A percentile compares a stretch with the other conserved stretches of the same genome.
Conservation (phyloP, 2,797 vertebrate genomes). For the Platalea minor region DNA sequence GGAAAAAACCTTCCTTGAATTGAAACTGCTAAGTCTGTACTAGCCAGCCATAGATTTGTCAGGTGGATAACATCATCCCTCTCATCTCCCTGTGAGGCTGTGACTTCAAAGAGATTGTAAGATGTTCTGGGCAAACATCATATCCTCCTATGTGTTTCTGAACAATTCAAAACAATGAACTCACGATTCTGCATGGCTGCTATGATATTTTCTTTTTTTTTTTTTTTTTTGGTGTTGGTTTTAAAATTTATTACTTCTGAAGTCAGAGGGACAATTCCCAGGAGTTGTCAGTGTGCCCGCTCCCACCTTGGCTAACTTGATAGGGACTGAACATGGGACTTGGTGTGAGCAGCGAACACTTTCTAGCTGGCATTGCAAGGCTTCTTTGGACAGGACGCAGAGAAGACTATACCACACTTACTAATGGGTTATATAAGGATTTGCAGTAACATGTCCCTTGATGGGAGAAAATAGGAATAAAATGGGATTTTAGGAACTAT, state of each 20-base stretch:
- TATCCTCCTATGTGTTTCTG: not conserved
- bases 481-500: slow-evolving; percentile 26
- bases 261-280: not conserved
- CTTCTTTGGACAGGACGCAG: not conserved
- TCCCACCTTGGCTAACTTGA: not conserved
- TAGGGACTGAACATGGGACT: not conserved
- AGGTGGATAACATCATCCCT: slow-evolving; percentile 21
- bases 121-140: not conserved
- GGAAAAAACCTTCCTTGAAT: not conserved
- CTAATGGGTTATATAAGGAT: slow-evolving; percentile 44
- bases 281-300: not conserved
- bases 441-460: slow-evolving; percentile 2
- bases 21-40: slow-evolving; percentile 22
- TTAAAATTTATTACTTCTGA: not conserved
- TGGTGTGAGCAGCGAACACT: not conserved
- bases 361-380: not conserved
- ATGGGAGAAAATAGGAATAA: slow-evolving; percentile 35
- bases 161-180: not conserved
- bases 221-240: not conserved
- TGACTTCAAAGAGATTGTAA: slow-evolving; percentile 27
- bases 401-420: not conserved
- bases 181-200: not conserved
- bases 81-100: not conserved
- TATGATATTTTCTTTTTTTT: not conserved
- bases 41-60: slow-evolving; percentile 8